Conservation (phyloP, 1,140 invertebrate species). For the Ephestia elutella region DNA sequence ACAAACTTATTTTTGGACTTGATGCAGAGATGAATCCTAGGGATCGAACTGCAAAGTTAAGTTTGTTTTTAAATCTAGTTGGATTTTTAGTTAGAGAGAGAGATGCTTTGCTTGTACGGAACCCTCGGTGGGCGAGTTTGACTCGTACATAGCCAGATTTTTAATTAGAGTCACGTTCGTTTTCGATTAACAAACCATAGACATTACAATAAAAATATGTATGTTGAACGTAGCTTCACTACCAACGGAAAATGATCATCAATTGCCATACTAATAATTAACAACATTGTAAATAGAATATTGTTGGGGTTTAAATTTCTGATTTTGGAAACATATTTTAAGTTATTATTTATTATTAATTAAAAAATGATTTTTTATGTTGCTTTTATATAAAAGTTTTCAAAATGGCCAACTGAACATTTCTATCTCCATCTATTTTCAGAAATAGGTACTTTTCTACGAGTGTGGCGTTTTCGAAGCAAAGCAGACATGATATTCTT, state of each 20-base stretch:
- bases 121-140: too few species aligned
- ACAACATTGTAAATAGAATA: too few species aligned
- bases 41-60: too few species aligned
- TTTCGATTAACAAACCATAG: conserved; percentile 1
- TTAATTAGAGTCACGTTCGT: too few species aligned
- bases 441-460: conserved; percentile 71
- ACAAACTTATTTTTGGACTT: too few species aligned
- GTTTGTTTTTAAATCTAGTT: too few species aligned
- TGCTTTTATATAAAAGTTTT: conserved; percentile 30
- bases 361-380: not conserved
- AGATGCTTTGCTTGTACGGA: too few species aligned
- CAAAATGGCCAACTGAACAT: conserved; percentile 53
- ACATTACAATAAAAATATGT: not conserved
- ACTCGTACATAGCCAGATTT: too few species aligned
- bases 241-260: not conserved
- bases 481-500: conserved; percentile 72
- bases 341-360: conserved; percentile 2
- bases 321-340: conserved; percentile 1
- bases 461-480: conserved; percentile 73
- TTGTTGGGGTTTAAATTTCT: too few species aligned
- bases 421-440: conserved; percentile 75
- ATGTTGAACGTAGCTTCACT: not conserved
- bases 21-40: too few species aligned
- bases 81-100: too few species aligned
- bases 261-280: not conserved